Conservation (phyloP, 2,797 vertebrate genomes). For the Schizopygopsis malacanthus region DNA sequence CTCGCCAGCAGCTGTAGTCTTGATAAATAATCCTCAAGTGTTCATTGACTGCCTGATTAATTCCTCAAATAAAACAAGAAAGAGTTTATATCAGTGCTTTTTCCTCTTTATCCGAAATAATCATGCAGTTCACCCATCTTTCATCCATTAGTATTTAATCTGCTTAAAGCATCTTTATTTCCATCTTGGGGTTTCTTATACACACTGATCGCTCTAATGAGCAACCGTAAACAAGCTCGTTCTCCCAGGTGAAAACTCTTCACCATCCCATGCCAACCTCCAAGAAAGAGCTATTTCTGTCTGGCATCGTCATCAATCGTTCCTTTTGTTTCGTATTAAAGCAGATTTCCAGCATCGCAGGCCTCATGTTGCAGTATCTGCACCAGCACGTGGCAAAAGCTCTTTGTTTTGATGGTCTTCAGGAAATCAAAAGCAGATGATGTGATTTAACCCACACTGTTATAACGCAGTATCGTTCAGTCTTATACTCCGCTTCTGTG, state of each 20-base stretch:
- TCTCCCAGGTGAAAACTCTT: neutral
- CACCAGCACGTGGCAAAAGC: neutral
- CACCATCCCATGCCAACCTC: conserved; percentile 23
- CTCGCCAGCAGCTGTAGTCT: neutral
- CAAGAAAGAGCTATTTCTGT: conserved; percentile 31
- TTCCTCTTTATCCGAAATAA: neutral
- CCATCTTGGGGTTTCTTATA: neutral
- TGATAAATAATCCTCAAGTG: neutral
- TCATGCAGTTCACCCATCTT: neutral
- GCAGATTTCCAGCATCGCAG: conserved; percentile 19
- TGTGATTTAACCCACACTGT: neutral
- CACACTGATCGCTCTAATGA: neutral
- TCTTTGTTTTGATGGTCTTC: neutral
- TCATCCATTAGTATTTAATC: conserved; percentile 1
- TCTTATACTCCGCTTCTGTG: neutral
- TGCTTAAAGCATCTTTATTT: neutral
- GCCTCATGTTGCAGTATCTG: conserved; percentile 32
- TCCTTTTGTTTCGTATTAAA: conserved; percentile 17
- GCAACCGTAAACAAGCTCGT: neutral
- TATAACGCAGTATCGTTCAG: neutral
- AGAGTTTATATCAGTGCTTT: conserved; percentile 19
- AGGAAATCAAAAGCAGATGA: conserved; percentile 34
- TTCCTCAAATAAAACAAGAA: conserved; percentile 2
- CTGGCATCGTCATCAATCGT: neutral
- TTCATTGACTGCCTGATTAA: neutral